phyloP scores from a whole-genome alignment of 2,113 vertebrate species.

The Hyaena hyaena region DNA sequence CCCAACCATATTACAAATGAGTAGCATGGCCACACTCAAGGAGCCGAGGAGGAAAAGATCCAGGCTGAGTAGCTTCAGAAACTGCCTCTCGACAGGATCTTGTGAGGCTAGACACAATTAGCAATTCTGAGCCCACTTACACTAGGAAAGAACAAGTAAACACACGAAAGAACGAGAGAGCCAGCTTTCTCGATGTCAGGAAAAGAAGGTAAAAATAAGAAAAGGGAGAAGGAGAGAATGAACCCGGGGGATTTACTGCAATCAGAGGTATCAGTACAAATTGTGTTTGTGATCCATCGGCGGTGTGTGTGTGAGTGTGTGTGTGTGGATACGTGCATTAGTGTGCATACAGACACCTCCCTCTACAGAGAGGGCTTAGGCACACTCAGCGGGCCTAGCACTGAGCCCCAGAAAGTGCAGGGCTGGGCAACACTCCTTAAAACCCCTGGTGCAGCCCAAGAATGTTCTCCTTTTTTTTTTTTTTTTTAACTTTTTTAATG shows the following conservation, averaged over 20 bases:
- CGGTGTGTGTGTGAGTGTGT: too few species aligned
- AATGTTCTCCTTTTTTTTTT: too few species aligned
- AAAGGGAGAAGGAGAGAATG: too few species aligned
- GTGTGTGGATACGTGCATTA: background rate
- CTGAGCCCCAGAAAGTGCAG: too few species aligned
- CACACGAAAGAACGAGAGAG: accelerated
- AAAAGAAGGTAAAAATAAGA: background rate
- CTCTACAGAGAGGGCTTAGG: background rate
- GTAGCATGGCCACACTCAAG: background rate
- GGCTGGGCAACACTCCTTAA: accelerated
- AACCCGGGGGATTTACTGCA: background rate
- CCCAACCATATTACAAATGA: background rate
- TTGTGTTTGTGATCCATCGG: background rate
- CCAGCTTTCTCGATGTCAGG: background rate
- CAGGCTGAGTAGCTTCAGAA: background rate
- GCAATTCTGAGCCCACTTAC: background rate
- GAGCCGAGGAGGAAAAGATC: too few species aligned
- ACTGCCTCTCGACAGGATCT: background rate
- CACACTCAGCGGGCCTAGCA: background rate
- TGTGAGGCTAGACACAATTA: too few species aligned
- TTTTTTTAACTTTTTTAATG: too few species aligned
- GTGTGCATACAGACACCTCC: background rate
- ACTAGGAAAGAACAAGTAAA: background rate
- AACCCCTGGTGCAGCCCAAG: accelerated
- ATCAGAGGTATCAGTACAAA: background rate